Percentiles rank a stretch among this genome's conserved stretches.
These are phyloP conservation scores for Dendrophyllia cribrosa DNA, from an alignment of 64 coral and sea anemone species.

Conservation along the genomic window DNA sequence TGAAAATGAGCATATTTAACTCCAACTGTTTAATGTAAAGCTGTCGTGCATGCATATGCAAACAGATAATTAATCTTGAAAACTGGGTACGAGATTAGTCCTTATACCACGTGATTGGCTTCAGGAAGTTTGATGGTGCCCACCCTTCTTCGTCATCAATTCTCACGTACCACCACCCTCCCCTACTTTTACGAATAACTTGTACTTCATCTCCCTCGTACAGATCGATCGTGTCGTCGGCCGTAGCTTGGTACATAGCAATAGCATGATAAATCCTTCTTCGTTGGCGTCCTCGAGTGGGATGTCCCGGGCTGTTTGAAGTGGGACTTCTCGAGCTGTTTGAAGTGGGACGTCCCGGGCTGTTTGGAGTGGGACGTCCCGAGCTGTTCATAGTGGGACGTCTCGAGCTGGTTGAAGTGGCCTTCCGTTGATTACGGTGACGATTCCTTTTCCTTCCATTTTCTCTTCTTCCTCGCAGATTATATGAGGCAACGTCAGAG, in stretches of 20 bases:
- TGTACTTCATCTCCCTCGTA: slow-evolving; percentile 2
- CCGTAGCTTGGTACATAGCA: neutral
- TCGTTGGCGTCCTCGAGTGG: neutral
- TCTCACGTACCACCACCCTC: slow-evolving; percentile 20
- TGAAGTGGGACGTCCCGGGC: no score
- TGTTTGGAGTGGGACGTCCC: no score
- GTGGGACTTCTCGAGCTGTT: no score
- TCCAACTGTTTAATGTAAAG: no score
- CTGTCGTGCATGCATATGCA: no score
- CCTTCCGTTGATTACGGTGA: neutral
- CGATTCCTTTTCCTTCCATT: neutral
- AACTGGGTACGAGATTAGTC: neutral
- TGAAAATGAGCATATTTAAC: no score
- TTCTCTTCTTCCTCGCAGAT: neutral
- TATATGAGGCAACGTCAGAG: neutral
- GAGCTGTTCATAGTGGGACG: no score
- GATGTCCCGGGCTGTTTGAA: no score
- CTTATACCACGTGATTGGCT: neutral
- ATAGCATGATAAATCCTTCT: neutral
- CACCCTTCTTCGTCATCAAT: slow-evolving; percentile 3
- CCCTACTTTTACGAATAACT: slow-evolving; percentile 13
- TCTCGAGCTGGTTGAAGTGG: no score
- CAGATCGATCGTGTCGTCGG: neutral
- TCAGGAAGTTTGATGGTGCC: slow-evolving; percentile 7
- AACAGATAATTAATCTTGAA: neutral